Evolutionary conservation across 2,797 vertebrate species (phyloP), one percentile per base, ranked within the genome.

Genomic region (Ambastaia sidthimunki): DNA sequence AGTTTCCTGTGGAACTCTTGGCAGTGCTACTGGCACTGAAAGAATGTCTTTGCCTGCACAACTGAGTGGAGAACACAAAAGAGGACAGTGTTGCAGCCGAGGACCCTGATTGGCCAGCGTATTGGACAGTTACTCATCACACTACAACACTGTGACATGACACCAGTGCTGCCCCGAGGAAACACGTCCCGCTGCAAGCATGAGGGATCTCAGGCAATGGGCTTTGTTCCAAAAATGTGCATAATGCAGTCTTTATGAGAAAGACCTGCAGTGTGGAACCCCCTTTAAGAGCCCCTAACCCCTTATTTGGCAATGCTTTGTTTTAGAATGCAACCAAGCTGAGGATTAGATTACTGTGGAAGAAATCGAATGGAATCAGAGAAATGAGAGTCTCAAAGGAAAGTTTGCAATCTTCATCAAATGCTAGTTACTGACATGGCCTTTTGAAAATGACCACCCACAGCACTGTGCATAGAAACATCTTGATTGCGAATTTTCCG

Each of bases 51-150:
- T 72, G 65, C 80, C 65, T 83, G 73, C 76, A 81, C 74, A 84
- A 37, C 59, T 31, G 69, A 41, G 80, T 59, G 62, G 48, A 55
- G 44, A 25, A 55, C 76, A 94, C 92, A 94, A 94, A 94, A 92
- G 87, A 78, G 80, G 66, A 79, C 90, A 92, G 87, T 94, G 92
- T 86, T 93, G 88, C 84, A 92, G 89, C 82, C 82, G 86, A 75
- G 82, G 86, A 89, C 82, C 76, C 89, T 86, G 91, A 93, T 91
- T 90, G 87, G 83, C 87, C 89, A 83, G 89, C 88, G 87, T 87
- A 90, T 47, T 28, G 80, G 89, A 92, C 87, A 92, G 89, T 93
- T 86, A 84, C 84, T 83, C 81, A 87, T 90, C 78, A 69, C 12
- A 50, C 67, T 78, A 73, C 54, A 63, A 71, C 74, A 25, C 78